A percentile compares a stretch with the other conserved stretches of the same genome.
Conservation (phyloP, 2,113 vertebrate genomes). For the Prunella fulvescens region DNA sequence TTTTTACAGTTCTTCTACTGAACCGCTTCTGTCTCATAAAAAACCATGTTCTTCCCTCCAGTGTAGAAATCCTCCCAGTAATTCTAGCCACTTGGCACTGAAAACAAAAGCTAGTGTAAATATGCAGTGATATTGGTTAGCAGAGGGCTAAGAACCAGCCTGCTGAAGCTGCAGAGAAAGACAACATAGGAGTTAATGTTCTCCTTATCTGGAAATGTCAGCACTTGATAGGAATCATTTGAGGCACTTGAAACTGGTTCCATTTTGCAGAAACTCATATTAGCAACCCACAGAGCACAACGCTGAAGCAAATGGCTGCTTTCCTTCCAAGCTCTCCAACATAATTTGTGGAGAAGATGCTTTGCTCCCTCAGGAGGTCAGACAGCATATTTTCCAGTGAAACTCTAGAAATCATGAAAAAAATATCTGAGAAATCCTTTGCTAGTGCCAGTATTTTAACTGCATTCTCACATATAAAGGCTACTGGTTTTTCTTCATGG, state of each 20-base stretch:
- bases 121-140: not conserved
- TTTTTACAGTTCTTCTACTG: not conserved
- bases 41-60: not conserved
- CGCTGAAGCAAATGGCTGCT: constrained; percentile 41
- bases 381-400: constrained; percentile 53
- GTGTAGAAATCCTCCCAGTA: not conserved
- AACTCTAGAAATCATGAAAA: constrained; percentile 18
- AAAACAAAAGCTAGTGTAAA: constrained; percentile 13
- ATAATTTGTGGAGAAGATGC: constrained; percentile 52
- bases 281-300: constrained; percentile 30
- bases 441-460: not conserved
- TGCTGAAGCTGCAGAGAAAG: not conserved
- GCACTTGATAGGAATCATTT: not conserved
- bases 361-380: constrained; percentile 68
- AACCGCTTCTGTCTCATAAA: not conserved
- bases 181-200: not conserved
- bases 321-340: constrained; percentile 29
- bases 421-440: not conserved
- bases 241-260: constrained; percentile 41
- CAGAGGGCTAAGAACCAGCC: not conserved
- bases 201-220: constrained; percentile 33
- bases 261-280: constrained; percentile 55
- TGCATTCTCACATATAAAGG: not conserved
- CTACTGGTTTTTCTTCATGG: not conserved
- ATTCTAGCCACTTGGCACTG: not conserved